These are phyloP conservation scores for Invenusta paracnida DNA, from an alignment of 2,888 invertebrate genomes.

Conservation along the genomic window DNA sequence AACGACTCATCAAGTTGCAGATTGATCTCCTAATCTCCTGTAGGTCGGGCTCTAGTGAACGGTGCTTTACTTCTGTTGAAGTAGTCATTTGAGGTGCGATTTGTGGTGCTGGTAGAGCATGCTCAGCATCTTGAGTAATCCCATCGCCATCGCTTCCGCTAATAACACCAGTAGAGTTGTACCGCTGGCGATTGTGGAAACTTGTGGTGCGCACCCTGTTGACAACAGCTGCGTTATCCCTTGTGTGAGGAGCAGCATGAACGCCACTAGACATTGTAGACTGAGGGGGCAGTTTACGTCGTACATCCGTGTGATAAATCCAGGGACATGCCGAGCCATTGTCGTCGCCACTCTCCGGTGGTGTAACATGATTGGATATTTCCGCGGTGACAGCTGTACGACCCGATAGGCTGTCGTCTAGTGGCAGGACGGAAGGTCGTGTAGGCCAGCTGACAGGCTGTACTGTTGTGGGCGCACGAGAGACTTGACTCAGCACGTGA, in stretches of 20 bases:
- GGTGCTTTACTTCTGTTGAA: neutral
- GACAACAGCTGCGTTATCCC: neutral
- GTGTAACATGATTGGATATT: slow-evolving; percentile 1
- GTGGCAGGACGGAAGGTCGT: neutral
- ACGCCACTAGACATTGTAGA: neutral
- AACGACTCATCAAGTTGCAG: slow-evolving; percentile 37
- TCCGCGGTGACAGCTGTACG: neutral
- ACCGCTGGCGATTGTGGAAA: neutral
- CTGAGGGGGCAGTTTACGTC: neutral
- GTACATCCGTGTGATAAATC: neutral
- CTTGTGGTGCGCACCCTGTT: neutral
- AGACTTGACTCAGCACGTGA: neutral
- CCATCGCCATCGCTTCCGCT: no score
- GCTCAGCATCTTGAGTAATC: no score
- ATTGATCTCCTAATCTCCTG: slow-evolving; percentile 40
- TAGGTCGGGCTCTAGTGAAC: slow-evolving; percentile 34
- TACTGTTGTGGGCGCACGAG: neutral
- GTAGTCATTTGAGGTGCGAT: neutral
- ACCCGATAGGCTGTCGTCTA: neutral
- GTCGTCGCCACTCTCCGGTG: neutral
- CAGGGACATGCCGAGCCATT: neutral
- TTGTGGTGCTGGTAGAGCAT: neutral
- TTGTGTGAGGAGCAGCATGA: neutral
- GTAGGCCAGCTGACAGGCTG: slow-evolving; percentile 10
- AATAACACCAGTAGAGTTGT: neutral